A percentile compares a stretch with the other conserved stretches of the same genome.
These are phyloP conservation scores for Malacoraja senta DNA, from an alignment of 2,797 vertebrate genomes.

Conservation along the genomic window DNA sequence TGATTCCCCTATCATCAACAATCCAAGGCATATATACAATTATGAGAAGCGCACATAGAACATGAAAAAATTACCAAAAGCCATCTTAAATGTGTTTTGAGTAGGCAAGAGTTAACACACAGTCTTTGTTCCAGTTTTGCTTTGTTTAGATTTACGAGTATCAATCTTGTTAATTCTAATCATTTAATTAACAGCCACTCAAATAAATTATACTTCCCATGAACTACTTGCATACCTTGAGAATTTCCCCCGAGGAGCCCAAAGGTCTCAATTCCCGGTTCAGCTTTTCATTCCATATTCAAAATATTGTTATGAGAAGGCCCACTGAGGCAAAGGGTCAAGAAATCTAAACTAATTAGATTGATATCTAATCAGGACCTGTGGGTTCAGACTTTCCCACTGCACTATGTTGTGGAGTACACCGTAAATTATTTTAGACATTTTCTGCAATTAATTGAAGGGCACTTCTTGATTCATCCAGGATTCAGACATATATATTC, in stretches of 20 bases:
- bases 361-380: not conserved
- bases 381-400: no score
- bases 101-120: not conserved
- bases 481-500: no score
- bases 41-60: no score
- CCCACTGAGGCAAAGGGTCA: not conserved
- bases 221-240: not conserved
- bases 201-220: conserved; percentile 10
- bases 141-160: not conserved
- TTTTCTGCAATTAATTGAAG: no score
- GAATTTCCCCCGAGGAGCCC: not conserved
- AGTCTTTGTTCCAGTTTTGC: not conserved
- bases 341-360: not conserved
- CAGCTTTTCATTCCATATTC: conserved; percentile 19
- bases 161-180: not conserved
- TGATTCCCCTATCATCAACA: no score
- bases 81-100: not conserved
- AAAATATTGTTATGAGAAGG: not conserved
- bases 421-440: no score
- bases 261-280: not conserved
- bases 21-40: no score
- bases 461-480: no score
- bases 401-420: no score
- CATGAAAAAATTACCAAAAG: not conserved
- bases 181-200: not conserved